A percentile compares a stretch with the other conserved stretches of the same genome.
phyloP scores from a whole-genome alignment of 2,888 invertebrate species.

The Craniophora ligustri region DNA sequence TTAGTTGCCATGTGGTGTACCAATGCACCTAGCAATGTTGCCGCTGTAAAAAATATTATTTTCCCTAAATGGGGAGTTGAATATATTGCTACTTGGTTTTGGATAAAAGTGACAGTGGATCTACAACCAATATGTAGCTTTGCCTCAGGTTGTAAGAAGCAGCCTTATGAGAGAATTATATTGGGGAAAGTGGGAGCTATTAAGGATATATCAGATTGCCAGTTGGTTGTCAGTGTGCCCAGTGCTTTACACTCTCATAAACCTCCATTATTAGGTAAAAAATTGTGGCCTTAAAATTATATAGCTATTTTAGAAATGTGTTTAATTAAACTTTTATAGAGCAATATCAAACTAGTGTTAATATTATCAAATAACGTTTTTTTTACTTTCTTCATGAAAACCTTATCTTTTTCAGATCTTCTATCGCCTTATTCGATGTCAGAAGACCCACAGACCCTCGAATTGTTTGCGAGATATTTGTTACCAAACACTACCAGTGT shows the following conservation, averaged over 20 bases:
- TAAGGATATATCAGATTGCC: conserved; percentile 77
- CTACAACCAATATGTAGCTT: conserved; percentile 92
- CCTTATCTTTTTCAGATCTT: conserved; percentile 87
- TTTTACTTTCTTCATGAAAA: too few relatives aligned
- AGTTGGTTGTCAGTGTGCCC: conserved; percentile 94
- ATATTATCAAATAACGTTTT: too few relatives aligned
- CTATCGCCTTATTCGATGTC: conserved; percentile 87
- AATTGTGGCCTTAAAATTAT: background rate
- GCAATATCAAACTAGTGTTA: too few relatives aligned
- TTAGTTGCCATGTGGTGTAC: conserved; percentile 97
- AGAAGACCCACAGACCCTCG: conserved; percentile 91
- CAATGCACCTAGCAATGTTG: conserved; percentile 92
- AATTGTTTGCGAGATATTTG: conserved; percentile 97
- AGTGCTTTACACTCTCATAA: conserved; percentile 98
- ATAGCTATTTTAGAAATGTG: background rate
- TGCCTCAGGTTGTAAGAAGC: conserved; percentile 91
- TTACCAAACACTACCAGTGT: conserved; percentile 95
- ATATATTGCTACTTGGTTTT: conserved; percentile 93
- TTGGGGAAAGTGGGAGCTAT: conserved; percentile 75
- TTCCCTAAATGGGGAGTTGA: conserved; percentile 94
- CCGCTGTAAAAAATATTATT: conserved; percentile 91
- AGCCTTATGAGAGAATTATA: conserved; percentile 95
- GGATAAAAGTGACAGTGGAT: conserved; percentile 94
- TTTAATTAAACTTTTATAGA: too few relatives aligned
- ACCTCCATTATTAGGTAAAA: conserved; percentile 93